Base-by-base conservation (phyloP, 2,113 vertebrate genomes). In the Equus przewalskii region DNA sequence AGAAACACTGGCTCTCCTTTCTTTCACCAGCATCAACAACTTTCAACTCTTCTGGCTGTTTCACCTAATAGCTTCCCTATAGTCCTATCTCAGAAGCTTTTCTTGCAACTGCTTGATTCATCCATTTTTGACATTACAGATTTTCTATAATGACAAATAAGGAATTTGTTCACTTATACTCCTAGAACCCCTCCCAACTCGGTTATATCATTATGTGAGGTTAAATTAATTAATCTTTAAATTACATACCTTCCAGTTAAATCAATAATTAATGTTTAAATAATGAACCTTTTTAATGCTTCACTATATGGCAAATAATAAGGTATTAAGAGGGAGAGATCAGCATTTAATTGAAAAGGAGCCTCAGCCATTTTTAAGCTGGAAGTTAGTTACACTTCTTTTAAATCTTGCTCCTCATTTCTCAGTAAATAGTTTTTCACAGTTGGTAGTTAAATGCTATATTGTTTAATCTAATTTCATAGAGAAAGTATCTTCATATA, bases 241-340 rank as follows among this genome's bases (percentile, higher is more conserved):
- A 73, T 73, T 28, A 44, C 2, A 44, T 33, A 79, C 44, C 13
- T 46, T 51, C 41, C 21, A 67, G 49, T 82, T 82, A 81, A 81
- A 56, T 81, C 19, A 44, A 60, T 82, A 81, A 91, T 70, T 80
- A 91, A 49, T 91, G 41, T 28, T 91, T 72, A 91, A 70, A 81
- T 82, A 56, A 54, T 81, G 41, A 81, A 24, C 28, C 8, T 60
- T 80, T 89, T 91, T 60, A 82, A 18, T 49, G 21, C 28, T 91
- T 82, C 28, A 82, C 46, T 70, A 62, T 49, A n/a, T 28, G 30
- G 41, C 41, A 83, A 30, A 56, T 49, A 49, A 60, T 33, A 81
- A 26, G n/a, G 4, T 64, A 89, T 65, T 65, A 83, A 82, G 26
- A 64, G 54, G 56, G 36, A 82, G 67, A 26, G 28, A 81, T 51